Base-by-base conservation (phyloP, 2,113 vertebrate species). In the Pyxicephalus adspersus region DNA sequence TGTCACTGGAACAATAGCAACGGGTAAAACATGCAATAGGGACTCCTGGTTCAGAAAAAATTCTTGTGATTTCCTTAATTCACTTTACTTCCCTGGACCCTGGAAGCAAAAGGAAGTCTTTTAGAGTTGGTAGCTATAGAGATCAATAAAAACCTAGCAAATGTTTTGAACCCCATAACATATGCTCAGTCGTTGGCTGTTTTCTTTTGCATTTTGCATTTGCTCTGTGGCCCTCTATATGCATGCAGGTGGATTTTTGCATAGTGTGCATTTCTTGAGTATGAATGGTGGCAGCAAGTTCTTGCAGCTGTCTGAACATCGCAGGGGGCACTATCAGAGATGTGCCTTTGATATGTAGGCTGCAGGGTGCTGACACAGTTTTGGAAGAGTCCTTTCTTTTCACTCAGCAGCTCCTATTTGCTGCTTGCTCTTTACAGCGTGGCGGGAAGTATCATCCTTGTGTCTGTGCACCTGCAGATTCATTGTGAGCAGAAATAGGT, bases 381-480 rank as follows among this genome's bases (percentile, higher is more conserved):
- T 74, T 23, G n/a, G 58, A 72, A 64, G 25, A 19, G 26, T 71
- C 58, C 67, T 80, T 71, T 71, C 66, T 80, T 70, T 23, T n/a
- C 23, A 28, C 68, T 80, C 78, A 22, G 52, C 78, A 26, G 77
- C 67, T 52, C 23, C 26, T 25, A 11, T 17, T 18, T 9, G 64
- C 28, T 5, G 64, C 52, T 29, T 55, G 64, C 76, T 54, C 45
- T 50, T 63, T 70, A 22, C 22, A 28, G 5, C 20, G 4, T 64
- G 34, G 28, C 67, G 34, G 38, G 67, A 29, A 34, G 38, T 13
- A 15, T 26, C 26, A 28, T 58, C 71, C 75, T 38, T 45, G n/a
- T 82, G 60, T 82, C 71, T 58, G 2, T 29, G 71, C 80, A 82
- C 71, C 80, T 82, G 80, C 61, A 64, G 63, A n/a, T 25, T n/a